A percentile compares a stretch with the other conserved stretches of the same genome.
These are phyloP conservation scores for Vespertilio murinus DNA, from an alignment of 2,797 vertebrate genomes.

Conservation along the genomic window DNA sequence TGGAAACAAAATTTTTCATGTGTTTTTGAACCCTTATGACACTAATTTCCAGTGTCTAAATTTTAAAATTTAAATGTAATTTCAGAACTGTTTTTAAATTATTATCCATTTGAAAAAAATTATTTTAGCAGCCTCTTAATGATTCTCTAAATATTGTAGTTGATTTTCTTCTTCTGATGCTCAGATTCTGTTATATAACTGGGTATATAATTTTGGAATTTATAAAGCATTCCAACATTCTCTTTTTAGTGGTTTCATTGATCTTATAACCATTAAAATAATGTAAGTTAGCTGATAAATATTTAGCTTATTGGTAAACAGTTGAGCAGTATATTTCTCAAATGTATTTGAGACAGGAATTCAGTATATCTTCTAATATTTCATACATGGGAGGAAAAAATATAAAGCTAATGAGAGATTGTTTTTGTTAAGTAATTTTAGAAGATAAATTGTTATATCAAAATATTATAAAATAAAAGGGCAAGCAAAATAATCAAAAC, in stretches of 20 bases:
- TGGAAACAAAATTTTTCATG: slow-evolving; percentile 21
- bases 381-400: neutral
- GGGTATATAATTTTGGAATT: neutral
- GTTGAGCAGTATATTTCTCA: neutral
- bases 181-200: neutral
- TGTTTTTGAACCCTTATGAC: neutral
- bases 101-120: neutral
- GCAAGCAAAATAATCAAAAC: neutral
- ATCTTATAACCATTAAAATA: slow-evolving; percentile 25
- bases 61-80: slow-evolving; percentile 32
- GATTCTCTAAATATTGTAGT: neutral
- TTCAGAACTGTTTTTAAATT: slow-evolving; percentile 19
- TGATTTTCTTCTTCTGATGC: neutral
- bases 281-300: neutral
- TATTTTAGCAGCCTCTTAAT: neutral
- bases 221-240: slow-evolving; percentile 18
- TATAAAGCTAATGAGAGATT: slow-evolving; percentile 11
- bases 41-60: neutral
- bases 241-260: slow-evolving; percentile 32
- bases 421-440: slow-evolving; percentile 19
- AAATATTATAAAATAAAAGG: neutral
- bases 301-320: slow-evolving; percentile 18
- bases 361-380: neutral
- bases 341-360: neutral
- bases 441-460: neutral